Base-by-base conservation (phyloP, 2,888 invertebrate genomes). In the Acrocyrtus sp. region DNA sequence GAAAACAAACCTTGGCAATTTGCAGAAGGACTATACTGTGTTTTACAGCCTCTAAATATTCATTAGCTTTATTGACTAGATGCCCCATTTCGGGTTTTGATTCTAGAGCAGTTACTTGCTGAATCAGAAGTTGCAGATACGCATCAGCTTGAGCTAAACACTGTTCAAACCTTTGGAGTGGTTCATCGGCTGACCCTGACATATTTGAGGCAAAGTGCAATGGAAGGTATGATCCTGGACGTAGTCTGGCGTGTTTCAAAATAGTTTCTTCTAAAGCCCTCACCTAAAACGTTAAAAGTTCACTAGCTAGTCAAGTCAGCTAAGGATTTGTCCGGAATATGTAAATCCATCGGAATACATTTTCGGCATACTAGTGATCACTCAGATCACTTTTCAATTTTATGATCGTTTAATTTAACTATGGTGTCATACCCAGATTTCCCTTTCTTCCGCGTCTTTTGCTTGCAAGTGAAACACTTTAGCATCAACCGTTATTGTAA, bases 401-500 rank as follows among this genome's bases (percentile, higher is more conserved):
- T n/a, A n/a, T n/a, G n/a, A n/a, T n/a, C n/a, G n/a, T n/a, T n/a
- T 5, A 19, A 5, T 19, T 47, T 47, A 17, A 47, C 21, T 47
- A 43, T 22, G 21, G 2, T 34, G 43, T 17, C 61, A 54, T 76
- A 81, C 81, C 99, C 99, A 99, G 80, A 92, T 90, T 84, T 98
- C 98, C 60, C 98, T 88, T 84, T 99, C 98, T 63, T 94, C 93
- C 15, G 92, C 92, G 85, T 98, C 96, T 81, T 95, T 89, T 21
- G 98, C 98, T 89, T 99, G 98, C 85, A 99, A 97, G 86, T 99
- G 99, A 86, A 99, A 99, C 15, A 97, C 97, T 86, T 99, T 99
- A 82, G 97, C 95, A 86, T 99, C 99, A 57, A 98, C 98, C 4
- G 97, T 98, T 83, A 99, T 96, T 56, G 98, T 99, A 86, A 99